Evolutionary conservation across 2,797 vertebrate species (phyloP).

Genomic region (Acipenser oxyrinchus): DNA sequence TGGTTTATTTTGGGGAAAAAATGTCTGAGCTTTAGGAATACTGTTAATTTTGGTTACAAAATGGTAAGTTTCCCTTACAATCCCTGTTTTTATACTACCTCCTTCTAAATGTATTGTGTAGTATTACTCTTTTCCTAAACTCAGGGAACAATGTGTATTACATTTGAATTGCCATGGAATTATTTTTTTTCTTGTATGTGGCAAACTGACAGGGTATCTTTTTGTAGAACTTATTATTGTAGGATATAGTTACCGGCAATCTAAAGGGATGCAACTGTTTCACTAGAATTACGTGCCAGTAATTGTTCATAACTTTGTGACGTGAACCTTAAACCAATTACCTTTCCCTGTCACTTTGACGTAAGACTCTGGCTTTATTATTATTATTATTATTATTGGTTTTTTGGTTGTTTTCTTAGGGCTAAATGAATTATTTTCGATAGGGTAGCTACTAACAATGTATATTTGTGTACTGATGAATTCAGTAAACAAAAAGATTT

Average conservation of each 20-base stretch:
- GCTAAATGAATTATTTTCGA: slow-evolving; percentile 21
- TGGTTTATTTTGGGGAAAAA: background rate
- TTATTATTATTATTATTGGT: background rate
- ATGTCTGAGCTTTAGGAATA: background rate
- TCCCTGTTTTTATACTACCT: slow-evolving; percentile 96
- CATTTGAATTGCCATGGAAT: slow-evolving; percentile 67
- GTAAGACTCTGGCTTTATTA: background rate
- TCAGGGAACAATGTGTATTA: slow-evolving; percentile 90
- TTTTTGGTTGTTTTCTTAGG: slow-evolving; percentile 20
- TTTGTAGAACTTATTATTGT: slow-evolving; percentile 52
- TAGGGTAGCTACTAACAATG: slow-evolving; percentile 42
- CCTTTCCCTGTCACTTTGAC: background rate
- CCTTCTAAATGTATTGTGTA: slow-evolving; percentile 70
- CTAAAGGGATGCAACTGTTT: slow-evolving; percentile 49
- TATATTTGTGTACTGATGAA: slow-evolving; percentile 41
- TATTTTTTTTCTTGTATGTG: slow-evolving; percentile 49
- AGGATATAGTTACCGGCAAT: slow-evolving; percentile 50
- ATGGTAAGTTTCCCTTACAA: slow-evolving; percentile 54
- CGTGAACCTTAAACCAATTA: slow-evolving; percentile 1
- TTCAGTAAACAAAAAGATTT: slow-evolving; percentile 51
- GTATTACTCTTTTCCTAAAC: slow-evolving; percentile 77
- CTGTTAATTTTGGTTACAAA: background rate
- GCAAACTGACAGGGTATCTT: slow-evolving; percentile 92
- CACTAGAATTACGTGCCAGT: slow-evolving; percentile 51
- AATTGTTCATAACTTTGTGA: slow-evolving; percentile 37